Percentiles rank a stretch among this genome's conserved stretches.
Evolutionary conservation across 2,888 invertebrate species (phyloP).

Genomic region (Xestia c-nigrum): DNA sequence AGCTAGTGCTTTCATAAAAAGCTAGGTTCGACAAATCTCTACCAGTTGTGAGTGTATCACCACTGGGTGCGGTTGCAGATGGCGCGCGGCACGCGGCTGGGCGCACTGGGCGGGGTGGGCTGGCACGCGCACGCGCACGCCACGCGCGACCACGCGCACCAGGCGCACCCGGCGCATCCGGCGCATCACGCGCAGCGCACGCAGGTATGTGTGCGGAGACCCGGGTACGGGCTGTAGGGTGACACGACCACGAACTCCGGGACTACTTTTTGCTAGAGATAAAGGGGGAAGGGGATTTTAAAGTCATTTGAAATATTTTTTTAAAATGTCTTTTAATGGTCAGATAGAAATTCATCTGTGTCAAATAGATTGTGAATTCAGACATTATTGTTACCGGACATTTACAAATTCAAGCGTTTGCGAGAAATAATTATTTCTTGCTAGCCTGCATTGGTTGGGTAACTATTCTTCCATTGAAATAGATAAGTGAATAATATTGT

Average conservation of each 20-base stretch:
- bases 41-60: neutral
- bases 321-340: neutral
- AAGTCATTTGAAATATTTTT: neutral
- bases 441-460: neutral
- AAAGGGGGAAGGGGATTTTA: neutral
- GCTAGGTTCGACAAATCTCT: neutral
- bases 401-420: neutral
- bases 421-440: neutral
- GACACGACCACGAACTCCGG: conserved; percentile 12
- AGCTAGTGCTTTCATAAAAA: no score
- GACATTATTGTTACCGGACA: neutral
- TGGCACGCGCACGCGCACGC: conserved; percentile 77
- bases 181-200: conserved; percentile 56
- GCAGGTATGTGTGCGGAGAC: conserved; percentile 57
- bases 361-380: neutral
- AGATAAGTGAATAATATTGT: neutral
- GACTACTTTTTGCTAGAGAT: no score
- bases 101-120: conserved; percentile 82
- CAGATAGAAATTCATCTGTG: neutral
- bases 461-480: neutral
- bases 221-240: neutral
- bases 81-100: conserved; percentile 83
- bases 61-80: conserved; percentile 71
- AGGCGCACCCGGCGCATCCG: conserved; percentile 26
- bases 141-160: conserved; percentile 62